Evolutionary conservation across 2,113 vertebrate species (phyloP), one percentile per base, ranked within the genome.

Genomic region (Rhizomys pruinosus): DNA sequence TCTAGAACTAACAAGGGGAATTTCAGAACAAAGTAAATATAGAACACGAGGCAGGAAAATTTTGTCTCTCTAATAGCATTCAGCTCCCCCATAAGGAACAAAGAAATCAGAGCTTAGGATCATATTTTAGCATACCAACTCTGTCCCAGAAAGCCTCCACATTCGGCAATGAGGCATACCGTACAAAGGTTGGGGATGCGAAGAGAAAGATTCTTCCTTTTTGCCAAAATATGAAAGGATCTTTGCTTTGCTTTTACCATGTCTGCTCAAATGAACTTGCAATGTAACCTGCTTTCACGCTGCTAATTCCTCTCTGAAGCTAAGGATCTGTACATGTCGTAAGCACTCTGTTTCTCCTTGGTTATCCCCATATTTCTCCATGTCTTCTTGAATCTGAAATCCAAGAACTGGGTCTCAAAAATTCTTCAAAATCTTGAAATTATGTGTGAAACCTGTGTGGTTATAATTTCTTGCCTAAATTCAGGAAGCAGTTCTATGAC

Each of bases 101-200:
- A n/a, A 52, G n/a, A 44, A 44, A 66, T 47, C 55, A 84, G 25
- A 55, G 20, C 59, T 72, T 64, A 34, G 1, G 57, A 57, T 71
- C 42, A 68, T 11, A 15, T 10, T 17, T 74, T 29, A 77, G 32
- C 15, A 42, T 16, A 13, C 7, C 12, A 87, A 77, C 2, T 63
- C 23, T 59, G 20, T 37, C 6, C 15, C 15, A 37, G 17, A 77
- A 71, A 55, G 9, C 27, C 13, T 68, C 80, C 63, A 44, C 22
- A 25, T 61, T 59, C 25, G 39, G 11, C 13, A 4, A 10, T 23
- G 6, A 27, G 34, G 15, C 15, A 39, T 3, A 0, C 3, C n/a
- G 9, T 17, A 5, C 16, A 10, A 23, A 3, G 13, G 12, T 17
- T 19, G 22, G 27, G 23, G 6, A 27, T 7, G 23, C 12, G 3